A percentile compares a stretch with the other conserved stretches of the same genome.
Evolutionary conservation across 2,888 invertebrate species (phyloP).

Genomic region (Hoplodrina ambigua): DNA sequence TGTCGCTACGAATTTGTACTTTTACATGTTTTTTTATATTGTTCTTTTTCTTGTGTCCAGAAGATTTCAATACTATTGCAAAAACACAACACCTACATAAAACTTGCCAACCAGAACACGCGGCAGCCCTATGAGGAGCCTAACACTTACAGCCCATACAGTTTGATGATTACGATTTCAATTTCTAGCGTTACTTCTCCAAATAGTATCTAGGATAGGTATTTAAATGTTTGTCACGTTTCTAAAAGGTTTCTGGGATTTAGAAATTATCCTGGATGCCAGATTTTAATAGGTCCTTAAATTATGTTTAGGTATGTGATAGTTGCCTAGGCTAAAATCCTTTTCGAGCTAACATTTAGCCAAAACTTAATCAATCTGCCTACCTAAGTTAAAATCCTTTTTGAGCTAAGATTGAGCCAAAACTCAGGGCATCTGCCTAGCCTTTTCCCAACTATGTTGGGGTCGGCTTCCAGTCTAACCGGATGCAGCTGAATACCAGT

Average conservation of each 20-base stretch:
- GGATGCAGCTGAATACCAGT: too few species aligned
- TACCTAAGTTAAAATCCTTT: not conserved
- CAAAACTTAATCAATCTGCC: too few species aligned
- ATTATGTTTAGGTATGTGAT: not conserved
- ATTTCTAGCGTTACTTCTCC: slow-evolving; percentile 17
- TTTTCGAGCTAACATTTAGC: not conserved
- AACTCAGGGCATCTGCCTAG: too few species aligned
- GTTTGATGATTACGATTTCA: slow-evolving; percentile 30
- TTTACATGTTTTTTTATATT: too few species aligned
- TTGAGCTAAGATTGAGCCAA: not conserved
- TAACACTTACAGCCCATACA: slow-evolving; percentile 13
- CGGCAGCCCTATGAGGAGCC: slow-evolving; percentile 21
- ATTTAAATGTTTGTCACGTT: slow-evolving; percentile 17
- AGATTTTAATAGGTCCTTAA: not conserved
- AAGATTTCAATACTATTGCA: too few species aligned
- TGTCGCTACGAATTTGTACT: too few species aligned
- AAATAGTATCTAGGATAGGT: slow-evolving; percentile 4
- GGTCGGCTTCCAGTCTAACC: too few species aligned
- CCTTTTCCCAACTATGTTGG: too few species aligned
- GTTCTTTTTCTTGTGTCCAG: too few species aligned
- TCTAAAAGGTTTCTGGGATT: not conserved
- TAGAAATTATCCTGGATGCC: not conserved
- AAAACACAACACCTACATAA: too few species aligned
- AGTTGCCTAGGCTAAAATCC: not conserved
- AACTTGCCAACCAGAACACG: too few species aligned